Evolutionary conservation across 2,888 invertebrate species (phyloP).

Genomic region (Syrista parreyssii): DNA sequence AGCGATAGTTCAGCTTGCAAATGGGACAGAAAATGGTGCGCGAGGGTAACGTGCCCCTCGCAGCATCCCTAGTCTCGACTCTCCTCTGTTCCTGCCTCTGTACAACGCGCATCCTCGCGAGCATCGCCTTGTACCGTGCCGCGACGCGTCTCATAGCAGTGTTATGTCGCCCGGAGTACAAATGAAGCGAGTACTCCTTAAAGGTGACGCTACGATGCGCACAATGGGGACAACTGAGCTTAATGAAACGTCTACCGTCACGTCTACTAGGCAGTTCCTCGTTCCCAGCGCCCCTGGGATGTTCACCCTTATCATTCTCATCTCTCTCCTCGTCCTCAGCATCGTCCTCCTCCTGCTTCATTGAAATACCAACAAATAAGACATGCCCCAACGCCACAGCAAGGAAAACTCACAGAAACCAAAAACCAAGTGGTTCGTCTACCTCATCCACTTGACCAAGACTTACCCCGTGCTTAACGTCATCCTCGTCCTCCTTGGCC

Average conservation of each 20-base stretch:
- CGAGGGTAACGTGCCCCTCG: slow-evolving; percentile 71
- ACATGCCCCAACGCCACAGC: not conserved
- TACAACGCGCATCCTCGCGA: slow-evolving; percentile 81
- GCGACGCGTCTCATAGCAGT: slow-evolving; percentile 80
- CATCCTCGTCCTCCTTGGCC: slow-evolving; percentile 41
- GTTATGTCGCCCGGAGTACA: slow-evolving; percentile 78
- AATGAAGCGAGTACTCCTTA: slow-evolving; percentile 79
- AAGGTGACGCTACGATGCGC: slow-evolving; percentile 80
- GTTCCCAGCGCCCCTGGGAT: slow-evolving; percentile 55
- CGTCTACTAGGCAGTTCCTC: slow-evolving; percentile 61
- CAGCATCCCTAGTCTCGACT: slow-evolving; percentile 76
- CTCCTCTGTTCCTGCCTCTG: slow-evolving; percentile 85
- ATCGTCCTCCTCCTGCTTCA: slow-evolving; percentile 62
- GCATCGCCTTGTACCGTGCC: slow-evolving; percentile 78
- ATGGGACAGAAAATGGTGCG: slow-evolving; percentile 79
- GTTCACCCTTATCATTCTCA: slow-evolving; percentile 58
- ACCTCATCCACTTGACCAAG: not conserved
- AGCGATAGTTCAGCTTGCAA: slow-evolving; percentile 81
- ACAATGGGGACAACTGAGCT: slow-evolving; percentile 83
- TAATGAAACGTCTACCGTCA: slow-evolving; percentile 72
- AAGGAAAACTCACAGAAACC: too few relatives aligned
- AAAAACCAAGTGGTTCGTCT: not conserved
- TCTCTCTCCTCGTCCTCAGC: slow-evolving; percentile 49
- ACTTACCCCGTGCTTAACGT: slow-evolving; percentile 42
- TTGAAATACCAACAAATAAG: not conserved